These are phyloP conservation scores for Aplysina aerophoba DNA, from an alignment of 37 sponge, comb jelly and placozoan genomes.

Conservation along the genomic window DNA sequence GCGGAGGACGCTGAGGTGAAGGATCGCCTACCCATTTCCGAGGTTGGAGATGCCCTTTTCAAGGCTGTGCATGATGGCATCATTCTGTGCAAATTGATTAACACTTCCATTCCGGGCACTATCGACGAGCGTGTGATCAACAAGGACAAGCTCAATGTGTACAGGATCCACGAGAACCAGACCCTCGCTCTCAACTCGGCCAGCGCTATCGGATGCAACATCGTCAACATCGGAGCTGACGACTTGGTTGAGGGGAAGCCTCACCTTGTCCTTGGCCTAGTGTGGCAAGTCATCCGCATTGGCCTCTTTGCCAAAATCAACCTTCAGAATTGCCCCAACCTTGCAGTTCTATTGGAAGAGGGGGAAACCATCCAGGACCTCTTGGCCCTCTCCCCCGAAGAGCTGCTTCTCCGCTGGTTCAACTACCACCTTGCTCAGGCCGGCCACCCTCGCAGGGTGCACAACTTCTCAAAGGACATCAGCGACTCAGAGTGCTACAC, in stretches of 20 bases:
- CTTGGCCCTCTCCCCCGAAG: conserved; percentile 90
- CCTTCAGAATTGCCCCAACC: conserved; percentile 89
- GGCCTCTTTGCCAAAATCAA: conserved; percentile 96
- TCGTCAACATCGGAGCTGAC: conserved; percentile 95
- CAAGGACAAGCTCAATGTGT: conserved; percentile 80
- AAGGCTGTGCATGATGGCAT: conserved; percentile 77
- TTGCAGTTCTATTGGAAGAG: conserved; percentile 82
- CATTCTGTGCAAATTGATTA: conserved; percentile 93
- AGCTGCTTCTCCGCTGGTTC: conserved; percentile 96
- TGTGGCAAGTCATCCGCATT: conserved; percentile 91
- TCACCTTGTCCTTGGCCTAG: conserved; percentile 90
- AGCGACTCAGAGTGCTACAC: conserved; percentile 94
- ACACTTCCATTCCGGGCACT: conserved; percentile 86
- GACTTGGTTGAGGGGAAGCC: conserved; percentile 88
- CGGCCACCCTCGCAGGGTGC: conserved; percentile 78
- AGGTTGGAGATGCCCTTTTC: conserved; percentile 83
- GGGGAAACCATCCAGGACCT: conserved; percentile 87
- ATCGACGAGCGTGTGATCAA: conserved; percentile 96
- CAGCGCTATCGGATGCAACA: conserved; percentile 93
- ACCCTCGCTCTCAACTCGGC: conserved; percentile 95
- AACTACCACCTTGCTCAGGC: conserved; percentile 96
- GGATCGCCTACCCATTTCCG: conserved; percentile 67
- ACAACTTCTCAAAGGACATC: conserved; percentile 76
- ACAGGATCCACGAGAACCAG: conserved; percentile 94
- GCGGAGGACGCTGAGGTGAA: conserved; percentile 74